phyloP scores from a whole-genome alignment of 2,113 vertebrate species.

The Pseudorhombus dupliciocellatus region DNA sequence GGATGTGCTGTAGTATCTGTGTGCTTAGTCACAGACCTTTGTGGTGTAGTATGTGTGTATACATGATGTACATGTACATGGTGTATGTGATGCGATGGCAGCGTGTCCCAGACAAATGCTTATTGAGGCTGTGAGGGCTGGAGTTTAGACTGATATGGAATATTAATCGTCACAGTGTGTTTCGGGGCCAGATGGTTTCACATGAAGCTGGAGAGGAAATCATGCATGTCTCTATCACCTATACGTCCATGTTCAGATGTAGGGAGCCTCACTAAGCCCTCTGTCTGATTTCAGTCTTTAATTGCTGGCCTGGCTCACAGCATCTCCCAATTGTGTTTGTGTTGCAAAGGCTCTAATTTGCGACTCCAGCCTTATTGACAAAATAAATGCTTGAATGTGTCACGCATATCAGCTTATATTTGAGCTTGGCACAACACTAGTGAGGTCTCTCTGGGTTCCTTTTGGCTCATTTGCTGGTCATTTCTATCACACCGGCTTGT shows the following conservation, averaged over 20 bases:
- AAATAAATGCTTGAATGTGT: slow-evolving; percentile 29
- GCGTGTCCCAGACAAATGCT: slow-evolving; percentile 16
- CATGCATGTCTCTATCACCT: slow-evolving; percentile 24
- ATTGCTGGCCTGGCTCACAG: slow-evolving; percentile 51
- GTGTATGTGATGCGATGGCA: slow-evolving; percentile 1
- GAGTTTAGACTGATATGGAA: slow-evolving; percentile 25
- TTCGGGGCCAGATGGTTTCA: slow-evolving; percentile 29
- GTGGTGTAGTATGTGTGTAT: not conserved
- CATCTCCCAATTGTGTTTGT: slow-evolving; percentile 37
- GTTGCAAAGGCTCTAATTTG: slow-evolving; percentile 38
- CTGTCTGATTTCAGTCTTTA: slow-evolving; percentile 23
- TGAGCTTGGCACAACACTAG: slow-evolving; percentile 3
- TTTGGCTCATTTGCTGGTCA: slow-evolving; percentile 1
- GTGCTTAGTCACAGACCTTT: slow-evolving; percentile 69
- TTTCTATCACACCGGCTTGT: slow-evolving; percentile 31
- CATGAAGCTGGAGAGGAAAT: slow-evolving; percentile 24
- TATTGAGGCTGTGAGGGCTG: slow-evolving; percentile 9
- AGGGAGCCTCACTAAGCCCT: not conserved
- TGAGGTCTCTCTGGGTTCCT: not conserved
- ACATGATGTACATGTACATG: not conserved
- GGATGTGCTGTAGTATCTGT: slow-evolving; percentile 38
- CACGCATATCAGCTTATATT: slow-evolving; percentile 27
- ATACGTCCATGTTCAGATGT: not conserved
- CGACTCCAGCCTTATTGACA: slow-evolving; percentile 31
- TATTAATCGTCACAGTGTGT: slow-evolving; percentile 45